A percentile compares a stretch with the other conserved stretches of the same genome.
Conservation (phyloP, 2,797 vertebrate species). For the Manis javanica region DNA sequence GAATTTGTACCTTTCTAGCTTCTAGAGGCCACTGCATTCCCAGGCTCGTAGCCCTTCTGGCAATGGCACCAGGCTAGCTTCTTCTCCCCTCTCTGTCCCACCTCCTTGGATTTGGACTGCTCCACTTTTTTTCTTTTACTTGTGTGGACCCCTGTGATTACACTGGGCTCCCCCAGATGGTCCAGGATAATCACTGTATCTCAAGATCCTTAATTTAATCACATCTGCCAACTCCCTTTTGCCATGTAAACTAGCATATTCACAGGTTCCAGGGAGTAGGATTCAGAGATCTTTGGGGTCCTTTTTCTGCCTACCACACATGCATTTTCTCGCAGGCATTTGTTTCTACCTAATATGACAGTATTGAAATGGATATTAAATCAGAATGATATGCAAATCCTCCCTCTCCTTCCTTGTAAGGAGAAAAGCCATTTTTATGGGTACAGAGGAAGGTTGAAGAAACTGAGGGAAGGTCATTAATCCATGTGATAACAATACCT, state of each 20-base stretch:
- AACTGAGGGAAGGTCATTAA: neutral
- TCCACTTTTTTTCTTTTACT: neutral
- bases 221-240: neutral
- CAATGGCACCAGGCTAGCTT: accelerated
- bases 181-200: neutral
- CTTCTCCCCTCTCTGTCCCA: neutral
- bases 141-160: neutral
- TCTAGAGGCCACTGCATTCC: neutral
- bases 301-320: neutral
- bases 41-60: neutral
- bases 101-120: neutral
- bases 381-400: neutral
- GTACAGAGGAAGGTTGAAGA: neutral
- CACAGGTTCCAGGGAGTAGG: neutral
- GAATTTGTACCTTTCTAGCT: neutral
- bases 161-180: accelerated
- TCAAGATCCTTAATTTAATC: neutral
- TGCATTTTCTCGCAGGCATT: neutral
- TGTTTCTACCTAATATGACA: neutral
- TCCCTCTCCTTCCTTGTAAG: neutral
- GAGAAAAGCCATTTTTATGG: neutral
- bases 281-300: neutral
- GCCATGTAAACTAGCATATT: neutral
- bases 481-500: neutral
- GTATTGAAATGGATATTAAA: neutral